phyloP scores from a whole-genome alignment of 2,888 invertebrate genomes.

The Oscheius sp. region DNA sequence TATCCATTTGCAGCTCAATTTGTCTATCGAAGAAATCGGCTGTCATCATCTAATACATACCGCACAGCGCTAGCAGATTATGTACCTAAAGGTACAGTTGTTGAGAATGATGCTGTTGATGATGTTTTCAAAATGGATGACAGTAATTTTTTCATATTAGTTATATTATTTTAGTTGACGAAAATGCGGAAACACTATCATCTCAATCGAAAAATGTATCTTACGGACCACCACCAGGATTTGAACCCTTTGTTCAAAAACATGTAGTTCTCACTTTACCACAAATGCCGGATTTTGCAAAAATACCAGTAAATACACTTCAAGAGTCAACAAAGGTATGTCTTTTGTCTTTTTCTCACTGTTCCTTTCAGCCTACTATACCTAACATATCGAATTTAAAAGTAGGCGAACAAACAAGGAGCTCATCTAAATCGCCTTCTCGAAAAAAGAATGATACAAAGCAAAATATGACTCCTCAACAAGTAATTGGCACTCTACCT shows the following conservation, averaged over 20 bases:
- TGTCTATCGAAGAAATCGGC: slow-evolving; percentile 47
- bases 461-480: slow-evolving; percentile 3
- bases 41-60: slow-evolving; percentile 46
- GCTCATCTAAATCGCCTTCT: slow-evolving; percentile 43
- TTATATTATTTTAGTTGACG: slow-evolving; percentile 9
- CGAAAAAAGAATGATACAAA: slow-evolving; percentile 27
- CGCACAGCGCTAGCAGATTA: background rate
- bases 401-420: slow-evolving; percentile 32
- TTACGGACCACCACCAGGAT: slow-evolving; percentile 9
- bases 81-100: slow-evolving; percentile 30
- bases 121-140: slow-evolving; percentile 53
- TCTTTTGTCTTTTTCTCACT: background rate
- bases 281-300: background rate
- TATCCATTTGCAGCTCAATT: slow-evolving; percentile 48
- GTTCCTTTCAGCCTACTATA: slow-evolving; percentile 25
- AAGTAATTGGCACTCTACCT: background rate
- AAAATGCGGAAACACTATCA: background rate
- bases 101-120: slow-evolving; percentile 14
- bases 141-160: too few relatives aligned
- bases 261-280: slow-evolving; percentile 19
- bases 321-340: background rate
- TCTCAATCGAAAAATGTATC: background rate
- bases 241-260: background rate
- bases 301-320: too few relatives aligned
- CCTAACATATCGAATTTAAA: slow-evolving; percentile 34